These are phyloP conservation scores for Pachyrhynchus sulphureomaculatus DNA, from an alignment of 1,140 invertebrate genomes.

Conservation along the genomic window DNA sequence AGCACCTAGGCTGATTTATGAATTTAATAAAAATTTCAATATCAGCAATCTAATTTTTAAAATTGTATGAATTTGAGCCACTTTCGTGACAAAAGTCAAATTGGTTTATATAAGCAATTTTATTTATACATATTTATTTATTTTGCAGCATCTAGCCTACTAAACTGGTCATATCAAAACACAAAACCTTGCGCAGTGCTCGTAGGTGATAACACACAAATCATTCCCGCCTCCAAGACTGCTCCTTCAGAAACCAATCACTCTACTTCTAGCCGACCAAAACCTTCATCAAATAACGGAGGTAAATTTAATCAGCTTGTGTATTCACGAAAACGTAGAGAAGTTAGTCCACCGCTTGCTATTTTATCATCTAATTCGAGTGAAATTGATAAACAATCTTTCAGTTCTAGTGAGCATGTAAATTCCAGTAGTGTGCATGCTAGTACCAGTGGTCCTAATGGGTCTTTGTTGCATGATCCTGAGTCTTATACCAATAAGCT, in stretches of 20 bases:
- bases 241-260: constrained; percentile 64
- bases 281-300: constrained; percentile 56
- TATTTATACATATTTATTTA: neutral
- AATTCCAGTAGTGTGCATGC: constrained; percentile 39
- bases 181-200: constrained; percentile 78
- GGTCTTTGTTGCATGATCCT: constrained; percentile 27
- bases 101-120: no score
- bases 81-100: no score
- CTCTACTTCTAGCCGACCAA: constrained; percentile 57
- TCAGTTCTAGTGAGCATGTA: constrained; percentile 27
- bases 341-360: constrained; percentile 44
- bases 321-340: constrained; percentile 48
- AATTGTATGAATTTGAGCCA: no score
- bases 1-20: no score
- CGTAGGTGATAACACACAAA: constrained; percentile 71
- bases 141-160: constrained; percentile 72
- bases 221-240: constrained; percentile 63
- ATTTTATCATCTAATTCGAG: constrained; percentile 37
- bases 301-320: constrained; percentile 55
- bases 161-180: constrained; percentile 79
- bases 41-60: no score
- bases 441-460: constrained; percentile 33
- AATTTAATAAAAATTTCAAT: no score
- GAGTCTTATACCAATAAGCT: neutral
- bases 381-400: neutral